These are phyloP conservation scores for Clupea harengus DNA, from an alignment of 2,113 vertebrate genomes.

Conservation along the genomic window DNA sequence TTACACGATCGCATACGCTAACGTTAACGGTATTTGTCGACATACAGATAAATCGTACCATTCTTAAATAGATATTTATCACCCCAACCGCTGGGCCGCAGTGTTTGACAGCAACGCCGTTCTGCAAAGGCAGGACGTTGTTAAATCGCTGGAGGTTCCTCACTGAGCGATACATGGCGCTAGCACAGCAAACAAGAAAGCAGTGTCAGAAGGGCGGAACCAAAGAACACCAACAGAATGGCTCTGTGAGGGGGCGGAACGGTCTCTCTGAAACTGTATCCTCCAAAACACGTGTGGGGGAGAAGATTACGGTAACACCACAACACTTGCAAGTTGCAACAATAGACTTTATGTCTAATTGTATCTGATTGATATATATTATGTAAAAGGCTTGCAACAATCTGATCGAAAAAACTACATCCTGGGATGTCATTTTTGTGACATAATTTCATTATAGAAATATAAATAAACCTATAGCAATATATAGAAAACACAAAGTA, in stretches of 20 bases:
- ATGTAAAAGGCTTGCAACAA: too few species aligned
- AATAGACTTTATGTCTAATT: too few species aligned
- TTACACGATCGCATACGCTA: background rate
- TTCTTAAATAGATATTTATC: slow-evolving; percentile 52
- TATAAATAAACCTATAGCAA: too few species aligned
- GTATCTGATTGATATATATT: too few species aligned
- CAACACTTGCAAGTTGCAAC: too few species aligned
- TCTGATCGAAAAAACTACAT: too few species aligned
- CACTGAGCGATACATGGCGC: slow-evolving; percentile 74
- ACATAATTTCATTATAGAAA: too few species aligned
- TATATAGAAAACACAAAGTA: too few species aligned
- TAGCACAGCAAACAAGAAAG: slow-evolving; percentile 11
- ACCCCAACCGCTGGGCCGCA: background rate
- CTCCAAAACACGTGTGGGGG: slow-evolving; percentile 14
- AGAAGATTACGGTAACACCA: slow-evolving; percentile 41
- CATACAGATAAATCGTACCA: slow-evolving; percentile 50
- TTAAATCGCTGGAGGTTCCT: slow-evolving; percentile 62
- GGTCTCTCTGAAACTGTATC: too few species aligned
- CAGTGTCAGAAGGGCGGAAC: slow-evolving; percentile 44
- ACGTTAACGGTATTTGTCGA: background rate
- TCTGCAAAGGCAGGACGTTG: slow-evolving; percentile 56
- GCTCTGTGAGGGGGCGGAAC: slow-evolving; percentile 41
- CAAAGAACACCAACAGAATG: slow-evolving; percentile 44
- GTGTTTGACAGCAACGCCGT: slow-evolving; percentile 37
- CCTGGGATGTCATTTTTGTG: too few species aligned